These are phyloP conservation scores for Pegea sp. DNA, from an alignment of 23 tunicate species.

Conservation along the genomic window DNA sequence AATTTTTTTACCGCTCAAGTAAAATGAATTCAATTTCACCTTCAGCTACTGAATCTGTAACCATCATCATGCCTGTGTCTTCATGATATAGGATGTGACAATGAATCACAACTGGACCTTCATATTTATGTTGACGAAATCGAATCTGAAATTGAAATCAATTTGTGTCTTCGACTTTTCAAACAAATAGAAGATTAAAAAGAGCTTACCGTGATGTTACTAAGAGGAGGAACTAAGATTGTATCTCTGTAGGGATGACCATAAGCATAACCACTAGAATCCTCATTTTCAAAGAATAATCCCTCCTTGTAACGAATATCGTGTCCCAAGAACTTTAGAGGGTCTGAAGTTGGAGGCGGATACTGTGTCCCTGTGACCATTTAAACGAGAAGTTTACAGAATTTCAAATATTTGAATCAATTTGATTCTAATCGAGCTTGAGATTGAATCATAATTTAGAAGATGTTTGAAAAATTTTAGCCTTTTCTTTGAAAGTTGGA, in stretches of 20 bases:
- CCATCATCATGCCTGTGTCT: slow-evolving; percentile 57
- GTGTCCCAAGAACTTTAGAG: slow-evolving; percentile 21
- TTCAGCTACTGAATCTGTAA: slow-evolving; percentile 6
- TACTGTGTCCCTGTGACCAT: too few relatives aligned
- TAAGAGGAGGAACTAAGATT: slow-evolving; percentile 5
- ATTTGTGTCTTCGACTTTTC: neutral
- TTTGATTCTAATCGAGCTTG: too few relatives aligned
- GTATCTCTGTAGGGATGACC: slow-evolving; percentile 7
- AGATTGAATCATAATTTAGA: too few relatives aligned
- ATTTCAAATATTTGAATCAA: too few relatives aligned
- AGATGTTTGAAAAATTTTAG: too few relatives aligned
- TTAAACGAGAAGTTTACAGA: too few relatives aligned
- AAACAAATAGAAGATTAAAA: neutral
- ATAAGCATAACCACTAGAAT: slow-evolving; percentile 10
- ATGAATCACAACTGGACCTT: slow-evolving; percentile 26
- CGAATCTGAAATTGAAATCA: slow-evolving; percentile 10
- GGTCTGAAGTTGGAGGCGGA: too few relatives aligned
- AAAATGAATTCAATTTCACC: too few relatives aligned
- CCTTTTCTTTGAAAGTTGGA: too few relatives aligned
- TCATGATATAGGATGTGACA: slow-evolving; percentile 34
- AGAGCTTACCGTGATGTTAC: slow-evolving; percentile 11
- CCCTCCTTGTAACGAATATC: slow-evolving; percentile 10
- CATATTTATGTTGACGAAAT: slow-evolving; percentile 10
- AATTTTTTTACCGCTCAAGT: too few relatives aligned
- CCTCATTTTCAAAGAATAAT: too few relatives aligned